Evolutionary conservation across 2,797 vertebrate species (phyloP), one percentile per base, ranked within the genome.

Genomic region (Simalia tracyae): DNA sequence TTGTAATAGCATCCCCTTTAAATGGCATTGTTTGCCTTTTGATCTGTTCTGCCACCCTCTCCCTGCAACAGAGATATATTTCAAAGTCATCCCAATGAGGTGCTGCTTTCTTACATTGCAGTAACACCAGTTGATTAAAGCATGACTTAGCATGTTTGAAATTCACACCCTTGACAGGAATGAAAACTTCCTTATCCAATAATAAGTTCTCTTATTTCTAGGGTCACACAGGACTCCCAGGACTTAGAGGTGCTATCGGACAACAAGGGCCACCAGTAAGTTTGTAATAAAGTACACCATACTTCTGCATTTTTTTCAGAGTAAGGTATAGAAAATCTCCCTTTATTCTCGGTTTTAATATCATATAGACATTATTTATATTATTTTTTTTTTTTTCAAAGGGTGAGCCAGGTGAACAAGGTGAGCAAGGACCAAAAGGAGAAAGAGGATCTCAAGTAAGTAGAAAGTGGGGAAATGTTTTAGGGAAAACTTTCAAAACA

Each of bases 211-310:
- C 94, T 94, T 95, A 92, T 94, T 98, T 95, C 90, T 95, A 99
- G 99, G 99, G 99, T 94, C 98, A 98, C 56, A 3, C 89, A 85
- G 99, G 99, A 72, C 88, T 97, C 87, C 96, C 95, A 91, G 99
- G 99, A 97, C 93, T 96, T 95, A 98, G 98, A 96, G 99, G 99
- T 94, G 95, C 98, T 93, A 87, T 96, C 92, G 99, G 99, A 97
- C 98, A 98, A 7, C 98, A 98, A 96, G 99, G 99, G 0, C 93
- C 95, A 88, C 99, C 98, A 95, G 99, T 99, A 98, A 97, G 98
- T 98, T 93, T 93, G 94, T 91, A 88, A 15, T 36, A 36, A 46
- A 26, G 57, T 42, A 8, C 15, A 56, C 50, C 36, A 42, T 84
- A n/a, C 93, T 94, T 93, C 54, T 60, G 1, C 59, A 54, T 26